Percentiles rank a stretch among this genome's conserved stretches.
Evolutionary conservation across 30 jellyfish, hydroid and myxozoan genomes (phyloP).

Genomic region (Hydractinia symbiolongicarpus): DNA sequence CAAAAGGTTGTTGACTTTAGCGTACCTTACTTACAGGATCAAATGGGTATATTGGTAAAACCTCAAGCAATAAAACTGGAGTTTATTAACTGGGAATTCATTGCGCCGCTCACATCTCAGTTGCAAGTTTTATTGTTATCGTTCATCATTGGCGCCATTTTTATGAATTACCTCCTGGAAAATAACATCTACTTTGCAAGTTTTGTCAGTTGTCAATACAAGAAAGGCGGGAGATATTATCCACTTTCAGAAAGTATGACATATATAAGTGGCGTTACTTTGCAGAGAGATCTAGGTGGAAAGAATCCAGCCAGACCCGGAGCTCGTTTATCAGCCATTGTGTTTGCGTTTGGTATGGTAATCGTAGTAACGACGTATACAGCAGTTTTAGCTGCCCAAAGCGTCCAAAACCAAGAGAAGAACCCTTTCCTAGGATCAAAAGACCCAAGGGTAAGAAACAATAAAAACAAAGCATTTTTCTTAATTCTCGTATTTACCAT

Average conservation of each 20-base stretch:
- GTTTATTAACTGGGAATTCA: conserved; percentile 33
- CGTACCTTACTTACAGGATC: conserved; percentile 33
- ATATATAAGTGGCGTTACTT: conserved; percentile 63
- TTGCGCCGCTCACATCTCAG: conserved; percentile 18
- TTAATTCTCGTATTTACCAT: neutral
- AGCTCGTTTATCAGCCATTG: conserved; percentile 59
- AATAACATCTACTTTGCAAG: conserved; percentile 14
- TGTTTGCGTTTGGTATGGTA: conserved; percentile 70
- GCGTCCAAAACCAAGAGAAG: conserved; percentile 40
- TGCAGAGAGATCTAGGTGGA: conserved; percentile 84
- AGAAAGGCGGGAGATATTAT: neutral
- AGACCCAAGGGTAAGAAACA: conserved; percentile 60
- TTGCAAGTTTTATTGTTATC: conserved; percentile 24
- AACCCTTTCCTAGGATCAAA: conserved; percentile 52
- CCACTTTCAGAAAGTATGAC: conserved; percentile 53
- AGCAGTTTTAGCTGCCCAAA: conserved; percentile 67
- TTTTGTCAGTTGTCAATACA: neutral
- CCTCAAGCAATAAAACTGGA: conserved; percentile 3
- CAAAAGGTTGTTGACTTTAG: conserved; percentile 41
- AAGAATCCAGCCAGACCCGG: conserved; percentile 50
- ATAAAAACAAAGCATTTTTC: neutral
- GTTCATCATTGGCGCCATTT: conserved; percentile 18
- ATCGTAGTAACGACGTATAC: conserved; percentile 71
- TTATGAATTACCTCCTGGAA: conserved; percentile 37
- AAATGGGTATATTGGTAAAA: conserved; percentile 36